Base-by-base conservation (phyloP, 1,140 invertebrate species). In the Drosophila biarmipes region DNA sequence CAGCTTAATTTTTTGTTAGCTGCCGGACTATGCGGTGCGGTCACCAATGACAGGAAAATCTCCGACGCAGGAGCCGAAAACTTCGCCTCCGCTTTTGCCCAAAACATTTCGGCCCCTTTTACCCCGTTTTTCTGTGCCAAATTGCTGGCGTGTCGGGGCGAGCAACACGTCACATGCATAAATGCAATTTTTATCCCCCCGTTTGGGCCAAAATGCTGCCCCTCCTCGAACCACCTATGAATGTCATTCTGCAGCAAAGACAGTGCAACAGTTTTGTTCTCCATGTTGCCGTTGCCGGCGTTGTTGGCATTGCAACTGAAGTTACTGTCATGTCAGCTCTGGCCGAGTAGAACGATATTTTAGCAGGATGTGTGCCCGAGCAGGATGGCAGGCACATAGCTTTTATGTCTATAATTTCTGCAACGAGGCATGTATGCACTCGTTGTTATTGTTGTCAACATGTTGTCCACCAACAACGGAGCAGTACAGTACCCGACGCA, bases 291-390 rank as follows among this genome's bases (percentile, higher is more conserved):
- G 49, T 27, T 79, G 40, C 17, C 57, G 58, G 35, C 56, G 34
- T 54, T 69, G 55, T 61, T 61, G 74, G 64, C 45, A 67, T 53
- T 75, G 80, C 76, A 73, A 51, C 66, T 85, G 80, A 79, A 85
- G 76, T 85, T 84, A 78, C 81, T 80, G 81, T 77, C 81, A 84
- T 84, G 80, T 80, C 80, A 84, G 64, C 62, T 67, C 71, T 71
- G 64, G 63, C 56, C 43, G 51, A 71, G 67, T 73, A 63, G 66
- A 80, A 73, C 80, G 76, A 78, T 82, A 78, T 84, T 84, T 84
- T 69, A 82, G 80, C 64, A 52, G 76, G 42, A 73, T 59, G 66
- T 51, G 37, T 51, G 21, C 17, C 2, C 4, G n/a, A 11, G n/a
- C 19, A n/a, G 24, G n/a, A 37, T 24, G 31, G 56, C 58, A 27